Evolutionary conservation across 2,797 vertebrate species (phyloP).

Genomic region (Erithacus rubecula): DNA sequence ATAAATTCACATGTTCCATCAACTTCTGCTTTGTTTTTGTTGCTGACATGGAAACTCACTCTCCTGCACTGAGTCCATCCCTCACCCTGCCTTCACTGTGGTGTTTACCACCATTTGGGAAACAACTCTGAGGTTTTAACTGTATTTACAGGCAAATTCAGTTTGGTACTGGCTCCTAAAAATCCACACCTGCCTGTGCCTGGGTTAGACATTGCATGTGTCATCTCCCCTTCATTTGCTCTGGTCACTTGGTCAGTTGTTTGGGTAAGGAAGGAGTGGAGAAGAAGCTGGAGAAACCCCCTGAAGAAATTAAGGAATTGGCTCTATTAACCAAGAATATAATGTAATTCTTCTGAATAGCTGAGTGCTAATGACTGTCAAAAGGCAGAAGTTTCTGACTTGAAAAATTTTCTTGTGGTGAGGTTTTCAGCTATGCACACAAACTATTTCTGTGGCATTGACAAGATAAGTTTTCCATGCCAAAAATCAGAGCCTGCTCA

Average conservation of each 20-base stretch:
- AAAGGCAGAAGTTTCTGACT: not conserved
- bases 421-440: not conserved
- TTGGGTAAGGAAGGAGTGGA: not conserved
- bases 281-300: not conserved
- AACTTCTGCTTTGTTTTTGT: conserved; percentile 7
- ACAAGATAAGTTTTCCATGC: not conserved
- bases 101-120: not conserved
- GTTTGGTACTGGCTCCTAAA: not conserved
- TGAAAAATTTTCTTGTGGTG: not conserved
- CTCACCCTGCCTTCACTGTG: not conserved
- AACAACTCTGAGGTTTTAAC: not conserved
- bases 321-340: not conserved
- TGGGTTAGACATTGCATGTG: not conserved
- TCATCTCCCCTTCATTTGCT: not conserved
- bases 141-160: not conserved
- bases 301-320: not conserved
- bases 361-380: not conserved
- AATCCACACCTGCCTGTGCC: not conserved
- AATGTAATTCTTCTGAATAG: not conserved
- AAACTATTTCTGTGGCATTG: not conserved
- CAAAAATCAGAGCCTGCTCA: not conserved
- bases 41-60: not conserved
- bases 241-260: not conserved
- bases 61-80: not conserved
- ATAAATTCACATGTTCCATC: not conserved